Percentiles rank a stretch among this genome's conserved stretches.
Conservation (phyloP, 1,140 invertebrate species). For the Lucilia sericata region DNA sequence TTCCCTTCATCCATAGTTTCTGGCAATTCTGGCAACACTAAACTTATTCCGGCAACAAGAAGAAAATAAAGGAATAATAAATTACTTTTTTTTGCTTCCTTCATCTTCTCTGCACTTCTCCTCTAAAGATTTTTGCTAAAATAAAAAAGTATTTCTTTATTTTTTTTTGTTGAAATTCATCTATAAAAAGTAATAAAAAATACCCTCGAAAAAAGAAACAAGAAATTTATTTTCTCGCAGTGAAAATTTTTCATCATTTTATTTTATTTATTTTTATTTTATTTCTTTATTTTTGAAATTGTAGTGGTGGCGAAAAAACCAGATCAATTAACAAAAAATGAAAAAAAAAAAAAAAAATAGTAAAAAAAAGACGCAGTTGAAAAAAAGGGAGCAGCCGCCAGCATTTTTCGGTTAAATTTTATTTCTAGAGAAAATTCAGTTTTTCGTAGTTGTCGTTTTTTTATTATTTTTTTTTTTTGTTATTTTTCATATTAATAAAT, state of each 20-base stretch:
- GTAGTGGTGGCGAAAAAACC: constrained; percentile 24
- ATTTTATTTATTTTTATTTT: neutral
- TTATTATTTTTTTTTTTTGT: neutral
- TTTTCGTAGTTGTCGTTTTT: neutral
- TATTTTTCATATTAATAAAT: constrained; percentile 9
- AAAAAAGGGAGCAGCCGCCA: constrained; percentile 27
- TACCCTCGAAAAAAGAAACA: constrained; percentile 20
- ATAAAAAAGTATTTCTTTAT: neutral
- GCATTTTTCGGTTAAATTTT: constrained; percentile 25
- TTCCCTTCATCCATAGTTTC: too few species aligned
- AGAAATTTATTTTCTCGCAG: constrained; percentile 14
- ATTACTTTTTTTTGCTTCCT: constrained; percentile 19
- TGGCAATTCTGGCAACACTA: neutral
- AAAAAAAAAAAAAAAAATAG: constrained; percentile 8
- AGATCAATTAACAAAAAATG: constrained; percentile 15
- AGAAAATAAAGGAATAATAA: constrained; percentile 23
- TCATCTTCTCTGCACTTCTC: neutral
- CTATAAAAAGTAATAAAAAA: constrained; percentile 24
- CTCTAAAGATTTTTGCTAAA: constrained; percentile 15
- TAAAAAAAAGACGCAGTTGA: constrained; percentile 5
- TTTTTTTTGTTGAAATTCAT: neutral
- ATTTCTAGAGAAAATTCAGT: constrained; percentile 22
- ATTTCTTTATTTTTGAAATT: constrained; percentile 10
- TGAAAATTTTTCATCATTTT: constrained; percentile 10
- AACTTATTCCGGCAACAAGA: neutral